phyloP scores from a whole-genome alignment of 2,888 invertebrate species.

The Chrysolina oricalcia region DNA sequence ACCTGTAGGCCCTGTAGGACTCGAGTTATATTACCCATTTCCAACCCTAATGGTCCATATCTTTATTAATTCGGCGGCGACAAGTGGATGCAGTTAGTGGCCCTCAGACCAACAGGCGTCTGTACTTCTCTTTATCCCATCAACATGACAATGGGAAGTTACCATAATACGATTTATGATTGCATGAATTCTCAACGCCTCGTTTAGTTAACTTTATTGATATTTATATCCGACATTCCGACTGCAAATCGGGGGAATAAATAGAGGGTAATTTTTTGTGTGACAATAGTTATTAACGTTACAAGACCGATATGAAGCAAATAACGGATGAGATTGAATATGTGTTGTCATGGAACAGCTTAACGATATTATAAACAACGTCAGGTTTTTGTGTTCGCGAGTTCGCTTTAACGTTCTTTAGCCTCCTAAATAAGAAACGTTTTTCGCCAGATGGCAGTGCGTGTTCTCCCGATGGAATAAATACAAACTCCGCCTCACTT shows the following conservation, averaged over 20 bases:
- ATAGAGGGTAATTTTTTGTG: not conserved
- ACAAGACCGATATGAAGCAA: too few relatives aligned
- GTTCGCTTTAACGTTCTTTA: too few relatives aligned
- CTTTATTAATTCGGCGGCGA: constrained; percentile 42
- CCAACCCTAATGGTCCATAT: constrained; percentile 29
- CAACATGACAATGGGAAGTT: constrained; percentile 34
- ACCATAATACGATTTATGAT: constrained; percentile 35
- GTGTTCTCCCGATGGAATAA: too few relatives aligned
- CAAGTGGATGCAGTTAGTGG: constrained; percentile 18
- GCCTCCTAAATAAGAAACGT: too few relatives aligned
- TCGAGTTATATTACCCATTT: constrained; percentile 18
- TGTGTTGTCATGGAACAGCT: too few relatives aligned
- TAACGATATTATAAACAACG: too few relatives aligned
- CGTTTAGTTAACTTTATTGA: constrained; percentile 8
- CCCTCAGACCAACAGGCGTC: constrained; percentile 20
- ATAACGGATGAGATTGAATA: too few relatives aligned
- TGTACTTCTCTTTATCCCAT: constrained; percentile 27
- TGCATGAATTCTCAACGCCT: constrained; percentile 27
- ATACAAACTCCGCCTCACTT: too few relatives aligned
- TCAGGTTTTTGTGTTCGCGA: too few relatives aligned
- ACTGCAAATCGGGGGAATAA: not conserved
- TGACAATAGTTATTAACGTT: too few relatives aligned
- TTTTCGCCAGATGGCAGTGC: too few relatives aligned
- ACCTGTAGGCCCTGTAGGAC: not conserved
- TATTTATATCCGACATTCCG: constrained; percentile 12